Percentiles rank a stretch among this genome's conserved stretches.
These are phyloP conservation scores for Alosa alosa DNA, from an alignment of 2,113 vertebrate genomes.

Conservation along the genomic window DNA sequence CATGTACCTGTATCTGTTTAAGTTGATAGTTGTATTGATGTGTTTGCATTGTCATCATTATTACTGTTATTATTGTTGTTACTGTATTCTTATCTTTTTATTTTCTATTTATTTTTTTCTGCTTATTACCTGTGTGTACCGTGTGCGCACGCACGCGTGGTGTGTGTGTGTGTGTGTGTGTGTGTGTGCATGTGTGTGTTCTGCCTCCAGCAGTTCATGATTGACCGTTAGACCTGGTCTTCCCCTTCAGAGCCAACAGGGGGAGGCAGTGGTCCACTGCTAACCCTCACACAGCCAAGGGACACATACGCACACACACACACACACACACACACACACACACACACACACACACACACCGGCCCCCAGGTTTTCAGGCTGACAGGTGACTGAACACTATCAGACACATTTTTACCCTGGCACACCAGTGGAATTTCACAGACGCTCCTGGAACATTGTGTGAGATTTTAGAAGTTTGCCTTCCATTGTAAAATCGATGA, in stretches of 20 bases:
- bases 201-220: neutral
- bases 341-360: neutral
- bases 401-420: neutral
- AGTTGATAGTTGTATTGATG: too few relatives aligned
- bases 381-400: constrained; percentile 1
- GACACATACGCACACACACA: neutral
- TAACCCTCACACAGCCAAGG: neutral
- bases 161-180: constrained; percentile 4
- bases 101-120: too few relatives aligned
- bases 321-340: constrained; percentile 6
- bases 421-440: neutral
- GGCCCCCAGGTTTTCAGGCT: neutral
- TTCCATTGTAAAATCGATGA: neutral
- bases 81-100: too few relatives aligned
- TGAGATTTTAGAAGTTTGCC: constrained; percentile 3
- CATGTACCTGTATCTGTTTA: too few relatives aligned
- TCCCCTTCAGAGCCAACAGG: constrained; percentile 58
- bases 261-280: constrained; percentile 67
- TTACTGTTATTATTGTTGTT: too few relatives aligned
- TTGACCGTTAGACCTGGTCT: neutral
- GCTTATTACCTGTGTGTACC: neutral
- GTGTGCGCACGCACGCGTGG: neutral
- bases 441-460: neutral
- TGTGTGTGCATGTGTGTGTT: neutral
- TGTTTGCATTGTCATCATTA: too few relatives aligned